phyloP scores from a whole-genome alignment of 2,888 invertebrate genomes.

The Lasioglossum marginatum region DNA sequence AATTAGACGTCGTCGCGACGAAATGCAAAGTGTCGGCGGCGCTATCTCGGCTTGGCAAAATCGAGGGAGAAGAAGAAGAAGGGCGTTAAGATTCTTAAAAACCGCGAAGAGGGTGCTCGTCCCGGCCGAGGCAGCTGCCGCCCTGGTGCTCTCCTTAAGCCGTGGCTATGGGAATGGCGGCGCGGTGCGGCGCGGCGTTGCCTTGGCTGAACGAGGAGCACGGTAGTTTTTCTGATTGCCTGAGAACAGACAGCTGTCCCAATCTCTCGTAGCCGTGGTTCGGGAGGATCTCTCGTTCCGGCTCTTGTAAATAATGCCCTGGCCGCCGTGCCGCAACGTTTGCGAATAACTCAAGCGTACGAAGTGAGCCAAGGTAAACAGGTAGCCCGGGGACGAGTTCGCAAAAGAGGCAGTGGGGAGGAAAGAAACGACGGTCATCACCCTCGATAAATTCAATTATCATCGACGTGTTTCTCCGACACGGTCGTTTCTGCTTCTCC shows the following conservation, averaged over 20 bases:
- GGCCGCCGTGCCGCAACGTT: constrained; percentile 60
- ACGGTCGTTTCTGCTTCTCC: neutral
- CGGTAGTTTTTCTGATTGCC: constrained; percentile 83
- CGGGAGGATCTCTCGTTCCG: constrained; percentile 50
- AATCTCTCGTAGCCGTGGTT: constrained; percentile 74
- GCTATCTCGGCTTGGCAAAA: constrained; percentile 70
- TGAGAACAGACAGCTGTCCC: constrained; percentile 83
- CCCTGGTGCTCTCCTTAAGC: constrained; percentile 71
- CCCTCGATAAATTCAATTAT: constrained; percentile 69
- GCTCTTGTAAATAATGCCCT: constrained; percentile 74
- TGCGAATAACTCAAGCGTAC: constrained; percentile 74
- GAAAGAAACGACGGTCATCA: constrained; percentile 57
- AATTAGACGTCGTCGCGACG: constrained; percentile 74
- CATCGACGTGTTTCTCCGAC: constrained; percentile 14
- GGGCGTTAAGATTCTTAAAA: constrained; percentile 80
- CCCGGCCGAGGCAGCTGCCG: constrained; percentile 62
- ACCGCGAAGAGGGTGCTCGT: constrained; percentile 73
- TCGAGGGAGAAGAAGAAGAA: constrained; percentile 57
- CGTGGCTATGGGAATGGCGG: constrained; percentile 58
- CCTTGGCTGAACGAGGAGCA: constrained; percentile 49
- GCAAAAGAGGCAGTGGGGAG: neutral
- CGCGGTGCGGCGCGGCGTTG: constrained; percentile 59
- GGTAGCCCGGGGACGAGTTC: constrained; percentile 27
- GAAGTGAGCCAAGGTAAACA: constrained; percentile 58
- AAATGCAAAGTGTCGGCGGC: constrained; percentile 77